Evolutionary conservation across 2,888 invertebrate species (phyloP), one percentile per base, ranked within the genome.

Genomic region (Thyatira batis): DNA sequence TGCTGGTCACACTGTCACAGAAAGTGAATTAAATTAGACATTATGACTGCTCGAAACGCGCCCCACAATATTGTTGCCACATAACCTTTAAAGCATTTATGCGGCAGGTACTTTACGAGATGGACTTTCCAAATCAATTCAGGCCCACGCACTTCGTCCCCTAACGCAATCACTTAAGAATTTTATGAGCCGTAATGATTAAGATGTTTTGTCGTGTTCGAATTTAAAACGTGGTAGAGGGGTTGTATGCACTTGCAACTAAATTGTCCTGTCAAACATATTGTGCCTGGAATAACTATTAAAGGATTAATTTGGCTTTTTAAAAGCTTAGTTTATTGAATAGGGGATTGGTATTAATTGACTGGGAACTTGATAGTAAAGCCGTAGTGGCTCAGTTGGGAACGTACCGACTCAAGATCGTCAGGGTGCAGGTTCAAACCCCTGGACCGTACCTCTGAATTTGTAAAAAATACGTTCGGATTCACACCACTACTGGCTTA

Each of bases 181-280:
- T 84, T 91, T 89, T 91, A 92, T 91, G 90, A 88, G 84, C 79
- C 90, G 89, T 83, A 87, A 87, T 90, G 88, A 92, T 92, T 89
- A 91, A 91, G 92, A 92, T 91, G 88, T 88, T 88, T 87, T 86
- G 86, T 87, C 76, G 80, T 81, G 73, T 76, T 76, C 68, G 71
- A 78, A 73, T 86, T 83, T 87, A 82, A 82, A 82, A 73, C 76
- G 76, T 28, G 61, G 61, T 63, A 59, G 56, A 73, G 76, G 72
- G 67, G 61, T 1, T 23, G 54, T 57, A 46, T 52, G 53, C 58
- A 61, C 59, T 60, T 58, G 61, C 71, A 75, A 71, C 71, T 69
- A 60, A 70, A 73, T 71, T 73, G 78, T 82, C 76, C 72, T 73
- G 71, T 78, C 71, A 70, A 89, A 81, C 89, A 88, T 90, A 90